Evolutionary conservation across 2,797 vertebrate genomes (phyloP).

Genomic region (Numenius phaeopus): DNA sequence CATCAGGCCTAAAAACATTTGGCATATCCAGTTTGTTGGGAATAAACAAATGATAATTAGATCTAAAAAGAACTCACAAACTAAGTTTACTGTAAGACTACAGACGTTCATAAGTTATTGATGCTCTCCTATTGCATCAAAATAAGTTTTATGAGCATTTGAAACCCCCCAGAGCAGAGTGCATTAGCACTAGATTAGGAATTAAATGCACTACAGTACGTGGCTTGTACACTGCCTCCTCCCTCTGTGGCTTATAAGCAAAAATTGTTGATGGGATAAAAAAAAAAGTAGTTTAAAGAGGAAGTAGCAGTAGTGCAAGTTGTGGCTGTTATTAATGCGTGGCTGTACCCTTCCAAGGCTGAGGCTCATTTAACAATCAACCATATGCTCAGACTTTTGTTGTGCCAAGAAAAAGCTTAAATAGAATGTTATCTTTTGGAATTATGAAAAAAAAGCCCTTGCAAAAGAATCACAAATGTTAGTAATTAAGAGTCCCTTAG

Average conservation of each 20-base stretch:
- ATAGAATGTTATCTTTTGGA: slow-evolving; percentile 15
- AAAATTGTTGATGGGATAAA: not conserved
- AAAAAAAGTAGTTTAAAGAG: not conserved
- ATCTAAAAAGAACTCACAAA: slow-evolving; percentile 32
- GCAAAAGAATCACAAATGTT: not conserved
- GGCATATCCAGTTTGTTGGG: slow-evolving; percentile 2
- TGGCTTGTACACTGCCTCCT: not conserved
- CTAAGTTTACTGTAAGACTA: not conserved
- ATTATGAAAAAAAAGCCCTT: not conserved
- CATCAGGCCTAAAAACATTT: slow-evolving; percentile 53
- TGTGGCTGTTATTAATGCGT: slow-evolving; percentile 5
- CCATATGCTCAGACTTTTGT: slow-evolving; percentile 46
- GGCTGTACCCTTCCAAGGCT: slow-evolving; percentile 39
- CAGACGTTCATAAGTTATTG: not conserved
- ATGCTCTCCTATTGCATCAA: not conserved
- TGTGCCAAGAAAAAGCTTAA: slow-evolving; percentile 45
- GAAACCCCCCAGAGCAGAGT: not conserved
- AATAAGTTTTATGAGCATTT: not conserved
- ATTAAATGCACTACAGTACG: not conserved
- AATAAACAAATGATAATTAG: slow-evolving; percentile 43
- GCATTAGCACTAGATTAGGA: not conserved
- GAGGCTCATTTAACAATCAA: slow-evolving; percentile 65
- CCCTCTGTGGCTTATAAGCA: not conserved
- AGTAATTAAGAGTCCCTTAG: not conserved
- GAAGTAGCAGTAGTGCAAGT: not conserved